Conservation (phyloP, 2,888 invertebrate species). For the Alloscopus bannaensis region DNA sequence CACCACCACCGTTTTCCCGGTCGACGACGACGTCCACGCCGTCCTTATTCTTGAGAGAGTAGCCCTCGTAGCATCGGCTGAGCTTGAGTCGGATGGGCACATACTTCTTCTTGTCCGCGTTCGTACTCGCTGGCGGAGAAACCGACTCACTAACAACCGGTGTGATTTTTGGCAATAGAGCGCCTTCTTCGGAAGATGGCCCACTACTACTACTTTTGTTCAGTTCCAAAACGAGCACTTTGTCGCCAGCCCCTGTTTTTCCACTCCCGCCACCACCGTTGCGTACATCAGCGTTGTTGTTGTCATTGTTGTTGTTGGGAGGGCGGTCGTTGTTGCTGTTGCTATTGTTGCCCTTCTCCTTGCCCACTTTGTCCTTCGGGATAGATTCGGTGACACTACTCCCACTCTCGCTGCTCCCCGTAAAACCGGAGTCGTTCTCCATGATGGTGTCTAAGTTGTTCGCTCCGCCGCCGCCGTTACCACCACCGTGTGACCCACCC, state of each 20-base stretch:
- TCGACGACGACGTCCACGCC: constrained; percentile 49
- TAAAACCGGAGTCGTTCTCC: constrained; percentile 72
- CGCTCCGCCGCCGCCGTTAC: constrained; percentile 37
- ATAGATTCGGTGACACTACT: constrained; percentile 23
- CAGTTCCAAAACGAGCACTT: constrained; percentile 35
- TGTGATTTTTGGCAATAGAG: not conserved
- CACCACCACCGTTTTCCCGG: constrained; percentile 61
- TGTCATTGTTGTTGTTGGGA: constrained; percentile 38
- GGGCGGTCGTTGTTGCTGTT: constrained; percentile 13
- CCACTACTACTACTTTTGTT: no score
- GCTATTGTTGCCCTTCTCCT: not conserved
- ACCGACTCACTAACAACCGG: not conserved
- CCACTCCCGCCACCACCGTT: constrained; percentile 33
- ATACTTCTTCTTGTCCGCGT: constrained; percentile 60
- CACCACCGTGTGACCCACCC: constrained; percentile 2
- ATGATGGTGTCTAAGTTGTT: constrained; percentile 22
- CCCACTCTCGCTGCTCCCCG: constrained; percentile 72
- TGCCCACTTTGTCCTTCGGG: constrained; percentile 10
- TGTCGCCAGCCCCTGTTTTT: constrained; percentile 34
- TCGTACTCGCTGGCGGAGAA: constrained; percentile 4
- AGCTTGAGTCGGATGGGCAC: constrained; percentile 90
- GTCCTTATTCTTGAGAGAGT: constrained; percentile 76
- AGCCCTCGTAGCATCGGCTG: constrained; percentile 87
- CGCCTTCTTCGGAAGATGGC: not conserved
- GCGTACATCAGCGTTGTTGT: constrained; percentile 5